A percentile compares a stretch with the other conserved stretches of the same genome.
Evolutionary conservation across 1,140 invertebrate species (phyloP).

Genomic region (Anadara kagoshimensis): DNA sequence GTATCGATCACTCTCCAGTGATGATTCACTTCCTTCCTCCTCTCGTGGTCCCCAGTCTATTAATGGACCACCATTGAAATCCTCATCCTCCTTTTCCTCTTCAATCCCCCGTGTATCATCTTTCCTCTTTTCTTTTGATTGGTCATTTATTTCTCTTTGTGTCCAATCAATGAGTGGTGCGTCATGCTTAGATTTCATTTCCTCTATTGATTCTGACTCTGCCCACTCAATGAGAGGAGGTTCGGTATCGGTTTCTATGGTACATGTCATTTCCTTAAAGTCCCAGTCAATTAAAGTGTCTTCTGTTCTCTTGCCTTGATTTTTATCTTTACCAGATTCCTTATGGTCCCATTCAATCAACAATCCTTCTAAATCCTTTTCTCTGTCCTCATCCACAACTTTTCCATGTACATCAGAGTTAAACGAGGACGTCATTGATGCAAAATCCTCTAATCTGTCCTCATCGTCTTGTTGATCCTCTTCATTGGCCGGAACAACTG

Average conservation of each 20-base stretch:
- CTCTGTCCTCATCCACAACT: constrained; percentile 77
- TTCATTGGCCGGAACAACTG: constrained; percentile 76
- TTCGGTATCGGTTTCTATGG: too few relatives aligned
- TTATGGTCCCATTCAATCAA: too few relatives aligned
- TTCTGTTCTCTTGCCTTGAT: too few relatives aligned
- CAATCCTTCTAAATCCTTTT: constrained; percentile 71
- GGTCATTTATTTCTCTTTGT: constrained; percentile 72
- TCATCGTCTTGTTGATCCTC: constrained; percentile 87
- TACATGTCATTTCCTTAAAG: too few relatives aligned
- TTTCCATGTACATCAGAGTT: constrained; percentile 65
- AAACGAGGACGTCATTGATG: constrained; percentile 74
- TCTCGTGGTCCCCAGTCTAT: constrained; percentile 63
- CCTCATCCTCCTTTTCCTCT: constrained; percentile 75
- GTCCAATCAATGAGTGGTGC: constrained; percentile 35
- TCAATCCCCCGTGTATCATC: constrained; percentile 11
- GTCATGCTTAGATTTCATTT: not conserved
- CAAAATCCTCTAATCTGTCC: constrained; percentile 75
- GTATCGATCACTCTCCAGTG: constrained; percentile 64
- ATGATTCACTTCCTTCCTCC: constrained; percentile 54
- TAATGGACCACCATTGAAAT: constrained; percentile 79
- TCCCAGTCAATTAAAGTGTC: too few relatives aligned
- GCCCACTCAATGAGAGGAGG: too few relatives aligned
- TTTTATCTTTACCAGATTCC: too few relatives aligned
- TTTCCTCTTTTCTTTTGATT: constrained; percentile 37
- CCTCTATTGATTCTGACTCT: too few relatives aligned